Evolutionary conservation across 2,888 invertebrate genomes (phyloP).

Genomic region (Ormyrus labotus): DNA sequence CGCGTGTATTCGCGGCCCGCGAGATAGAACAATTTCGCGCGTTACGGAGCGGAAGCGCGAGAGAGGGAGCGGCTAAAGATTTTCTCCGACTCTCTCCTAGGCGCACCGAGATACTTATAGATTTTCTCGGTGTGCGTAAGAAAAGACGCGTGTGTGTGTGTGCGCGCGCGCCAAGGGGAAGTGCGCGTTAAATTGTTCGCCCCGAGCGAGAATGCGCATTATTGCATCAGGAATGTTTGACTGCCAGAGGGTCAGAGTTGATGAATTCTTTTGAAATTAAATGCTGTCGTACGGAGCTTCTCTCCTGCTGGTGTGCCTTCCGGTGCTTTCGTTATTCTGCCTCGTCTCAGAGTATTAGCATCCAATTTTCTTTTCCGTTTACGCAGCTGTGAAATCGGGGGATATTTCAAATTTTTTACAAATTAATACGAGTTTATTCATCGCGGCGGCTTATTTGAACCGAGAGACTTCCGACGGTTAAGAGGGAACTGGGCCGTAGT

Average conservation of each 20-base stretch:
- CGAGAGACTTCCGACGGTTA: too few species aligned
- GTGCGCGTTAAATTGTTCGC: not conserved
- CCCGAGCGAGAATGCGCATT: conserved; percentile 18
- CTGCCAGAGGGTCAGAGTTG: conserved; percentile 8
- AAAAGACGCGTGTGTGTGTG: not conserved
- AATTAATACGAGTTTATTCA: too few species aligned
- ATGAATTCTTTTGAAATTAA: conserved; percentile 33
- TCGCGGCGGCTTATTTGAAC: too few species aligned
- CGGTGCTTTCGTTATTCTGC: too few species aligned
- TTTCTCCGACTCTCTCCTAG: not conserved
- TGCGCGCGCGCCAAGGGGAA: conserved; percentile 6
- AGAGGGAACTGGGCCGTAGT: too few species aligned
- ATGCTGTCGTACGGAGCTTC: not conserved
- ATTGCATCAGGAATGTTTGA: conserved; percentile 38
- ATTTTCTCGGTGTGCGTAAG: not conserved
- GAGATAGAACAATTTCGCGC: conserved; percentile 23
- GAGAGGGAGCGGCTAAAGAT: not conserved
- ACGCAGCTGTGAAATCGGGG: too few species aligned
- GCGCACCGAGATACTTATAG: not conserved
- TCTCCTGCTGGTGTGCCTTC: not conserved
- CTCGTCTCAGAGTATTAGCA: too few species aligned
- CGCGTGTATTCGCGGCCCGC: not conserved
- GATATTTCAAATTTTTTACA: too few species aligned
- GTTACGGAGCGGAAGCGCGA: not conserved
- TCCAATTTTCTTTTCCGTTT: too few species aligned